Base-by-base conservation (phyloP, 2,113 vertebrate species). In the Gymnarchus niloticus region DNA sequence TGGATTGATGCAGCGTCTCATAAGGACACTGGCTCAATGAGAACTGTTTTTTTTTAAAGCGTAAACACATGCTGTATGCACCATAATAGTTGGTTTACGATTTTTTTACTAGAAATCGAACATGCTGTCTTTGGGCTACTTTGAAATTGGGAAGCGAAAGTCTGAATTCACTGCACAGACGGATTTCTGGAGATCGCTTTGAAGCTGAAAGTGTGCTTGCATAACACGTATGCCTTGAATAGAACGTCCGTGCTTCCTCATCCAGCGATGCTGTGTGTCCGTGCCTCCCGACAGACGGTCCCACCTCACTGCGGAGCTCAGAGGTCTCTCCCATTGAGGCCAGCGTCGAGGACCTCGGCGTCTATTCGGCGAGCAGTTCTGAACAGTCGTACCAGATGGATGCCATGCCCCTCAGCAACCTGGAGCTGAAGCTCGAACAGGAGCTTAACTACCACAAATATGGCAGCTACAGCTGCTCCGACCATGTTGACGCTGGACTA, bases 401-500 rank as follows among this genome's bases (percentile, higher is more conserved):
- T 46, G 89, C 7, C 1, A 0, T 21, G 10, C 84, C 0, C 0
- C 0, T 0, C 2, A 23, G 12, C n/a, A 65, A 89, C 4, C 90
- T 96, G 17, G 90, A 93, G 82, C 90, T 87, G 2, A 99, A 99
- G 88, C 95, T 99, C n/a, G 86, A 93, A 10, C 90, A 89, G 3
- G 97, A 99, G 90, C 89, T 94, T 41, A 91, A 94, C 89, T 99
- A 99, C 88, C 98, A 99, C 48, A 88, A 85, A 0, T 81, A 56
- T 0, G 97, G 98, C 2, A 94, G 91, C 88, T 94, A 93, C 87
- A 92, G 84, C 87, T 52, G 91, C 9, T 89, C 93, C 84, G 93
- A 93, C 87, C 93, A 90, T 56, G 76, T 56, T 1, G 84, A 85
- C 84, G 81, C 78, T n/a, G 82, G 83, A 44, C 54, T 85, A 59